Percentiles rank a stretch among this genome's conserved stretches.
These are phyloP conservation scores for Pomacea canaliculata DNA, from an alignment of 2,888 invertebrate genomes.

Conservation along the genomic window DNA sequence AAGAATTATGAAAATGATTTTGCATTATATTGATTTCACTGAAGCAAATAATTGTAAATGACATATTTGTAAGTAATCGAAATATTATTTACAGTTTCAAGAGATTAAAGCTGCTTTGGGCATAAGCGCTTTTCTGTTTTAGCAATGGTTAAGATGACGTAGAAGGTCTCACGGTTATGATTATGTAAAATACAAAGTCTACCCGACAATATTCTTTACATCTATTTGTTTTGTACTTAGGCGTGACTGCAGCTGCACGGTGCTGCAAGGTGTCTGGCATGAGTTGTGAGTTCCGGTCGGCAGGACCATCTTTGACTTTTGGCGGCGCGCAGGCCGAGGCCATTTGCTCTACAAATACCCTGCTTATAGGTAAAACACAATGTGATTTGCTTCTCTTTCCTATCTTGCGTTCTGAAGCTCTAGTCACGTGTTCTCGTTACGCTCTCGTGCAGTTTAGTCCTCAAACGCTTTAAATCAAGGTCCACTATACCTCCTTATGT, in stretches of 20 bases:
- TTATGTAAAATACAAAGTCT: too few species aligned
- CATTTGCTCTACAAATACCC: neutral
- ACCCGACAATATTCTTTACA: too few species aligned
- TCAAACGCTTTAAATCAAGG: neutral
- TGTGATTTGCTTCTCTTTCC: neutral
- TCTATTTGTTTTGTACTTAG: neutral
- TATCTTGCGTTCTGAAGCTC: neutral
- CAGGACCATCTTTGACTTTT: slow-evolving; percentile 17
- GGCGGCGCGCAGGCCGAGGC: slow-evolving; percentile 19
- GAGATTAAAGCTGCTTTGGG: too few species aligned
- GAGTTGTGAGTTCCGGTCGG: slow-evolving; percentile 9
- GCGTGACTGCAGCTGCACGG: slow-evolving; percentile 11
- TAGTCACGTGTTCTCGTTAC: neutral
- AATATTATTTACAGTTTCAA: too few species aligned
- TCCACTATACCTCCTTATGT: too few species aligned
- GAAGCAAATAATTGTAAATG: too few species aligned
- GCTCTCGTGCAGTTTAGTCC: neutral
- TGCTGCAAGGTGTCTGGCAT: slow-evolving; percentile 17
- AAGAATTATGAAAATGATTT: too few species aligned
- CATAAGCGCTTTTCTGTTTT: too few species aligned
- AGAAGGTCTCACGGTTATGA: too few species aligned
- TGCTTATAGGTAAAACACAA: neutral
- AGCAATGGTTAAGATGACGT: too few species aligned
- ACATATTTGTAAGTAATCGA: too few species aligned
- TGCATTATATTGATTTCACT: too few species aligned